phyloP scores from a whole-genome alignment of 2,888 invertebrate genomes.

The Himalopsyche anomala region DNA sequence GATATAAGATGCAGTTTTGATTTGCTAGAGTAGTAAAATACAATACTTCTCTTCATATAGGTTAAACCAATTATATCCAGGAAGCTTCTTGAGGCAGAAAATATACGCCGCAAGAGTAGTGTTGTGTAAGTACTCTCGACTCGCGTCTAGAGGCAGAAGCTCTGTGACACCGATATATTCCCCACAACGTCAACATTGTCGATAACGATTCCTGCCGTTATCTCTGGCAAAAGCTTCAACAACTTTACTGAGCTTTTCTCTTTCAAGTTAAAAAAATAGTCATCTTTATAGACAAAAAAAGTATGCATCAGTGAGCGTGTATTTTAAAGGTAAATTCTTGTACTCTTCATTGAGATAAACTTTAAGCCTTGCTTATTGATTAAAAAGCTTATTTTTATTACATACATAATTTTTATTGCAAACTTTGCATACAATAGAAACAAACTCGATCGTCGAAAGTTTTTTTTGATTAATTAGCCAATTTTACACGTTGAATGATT shows the following conservation, averaged over 20 bases:
- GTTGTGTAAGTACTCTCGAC: background rate
- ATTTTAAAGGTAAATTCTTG: no score
- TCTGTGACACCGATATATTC: slow-evolving; percentile 31
- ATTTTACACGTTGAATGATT: no score
- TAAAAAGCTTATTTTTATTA: no score
- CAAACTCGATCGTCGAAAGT: no score
- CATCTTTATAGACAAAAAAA: background rate
- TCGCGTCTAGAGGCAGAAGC: background rate
- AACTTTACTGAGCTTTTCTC: background rate
- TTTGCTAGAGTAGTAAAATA: background rate
- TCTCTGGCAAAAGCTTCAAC: slow-evolving; percentile 18
- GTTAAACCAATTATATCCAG: slow-evolving; percentile 40
- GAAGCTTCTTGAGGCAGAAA: slow-evolving; percentile 15
- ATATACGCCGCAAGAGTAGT: slow-evolving; percentile 18
- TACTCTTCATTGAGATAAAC: no score
- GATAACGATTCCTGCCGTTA: slow-evolving; percentile 14
- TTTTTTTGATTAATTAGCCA: no score
- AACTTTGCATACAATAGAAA: no score
- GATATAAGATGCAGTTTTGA: background rate
- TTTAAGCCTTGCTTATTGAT: no score
- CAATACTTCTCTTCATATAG: slow-evolving; percentile 19
- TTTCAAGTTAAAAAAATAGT: background rate
- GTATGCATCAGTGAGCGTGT: no score
- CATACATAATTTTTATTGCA: no score
- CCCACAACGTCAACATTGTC: slow-evolving; percentile 26